Evolutionary conservation across 2,888 invertebrate species (phyloP), one percentile per base, ranked within the genome.

Genomic region (Clusia tigrina): DNA sequence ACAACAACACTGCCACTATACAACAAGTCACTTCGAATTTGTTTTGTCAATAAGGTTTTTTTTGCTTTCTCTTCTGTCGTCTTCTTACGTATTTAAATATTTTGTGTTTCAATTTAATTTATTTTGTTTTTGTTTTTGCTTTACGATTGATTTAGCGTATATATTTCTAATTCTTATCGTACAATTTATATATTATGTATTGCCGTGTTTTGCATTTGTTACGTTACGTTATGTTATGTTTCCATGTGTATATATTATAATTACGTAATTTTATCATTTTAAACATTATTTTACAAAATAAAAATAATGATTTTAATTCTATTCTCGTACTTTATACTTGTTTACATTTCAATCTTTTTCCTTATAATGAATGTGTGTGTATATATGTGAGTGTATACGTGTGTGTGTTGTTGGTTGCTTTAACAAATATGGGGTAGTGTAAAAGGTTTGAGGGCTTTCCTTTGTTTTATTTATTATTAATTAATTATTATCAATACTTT

Each of bases 91-190:
- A 46, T 22, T 42, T 46, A 1, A 54, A 55, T 38, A 25, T n/a
- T 32, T 9, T 32, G 6, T 32, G 32, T 32, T 32, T 53, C 23
- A 54, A 53, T 51, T 15, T 46, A 23, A 38, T 57, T 42, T n/a
- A n/a, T n/a, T 18, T 53, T 42, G 42, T 25, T 18, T 18, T 46
- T 51, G 12, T 51, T 55, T 56, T 51, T 51, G 42, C 18, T 10
- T 55, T 48, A 32, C 53, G 23, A 20, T 58, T 51, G 42, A 54
- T 63, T 37, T 38, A 48, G 52, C 52, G 51, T 58, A 52, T 62
- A 51, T 63, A 58, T 58, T 63, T 20, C 63, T 63, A 63, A 60
- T 54, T 60, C 59, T 63, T 63, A 63, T 59, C 59, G 63, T 63
- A 63, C 59, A 60, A 60, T 60, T 56, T 59, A 63, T 54, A 5